Base-by-base conservation (phyloP, 2,888 invertebrate species). In the Plemyria rubiginata region DNA sequence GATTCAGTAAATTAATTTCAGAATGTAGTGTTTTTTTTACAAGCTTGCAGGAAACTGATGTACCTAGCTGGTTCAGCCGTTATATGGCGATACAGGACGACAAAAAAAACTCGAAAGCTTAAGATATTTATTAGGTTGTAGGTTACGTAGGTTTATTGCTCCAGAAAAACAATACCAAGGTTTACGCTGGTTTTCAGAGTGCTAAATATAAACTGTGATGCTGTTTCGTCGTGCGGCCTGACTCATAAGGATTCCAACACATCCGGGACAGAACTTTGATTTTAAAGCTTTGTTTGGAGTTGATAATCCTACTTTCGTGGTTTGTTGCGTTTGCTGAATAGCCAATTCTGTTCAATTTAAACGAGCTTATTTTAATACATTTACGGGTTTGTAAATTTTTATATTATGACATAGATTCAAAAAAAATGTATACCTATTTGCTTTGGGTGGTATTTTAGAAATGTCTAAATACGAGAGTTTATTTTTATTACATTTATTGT, bases 181-280 rank as follows among this genome's bases (percentile, higher is more conserved):
- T 32, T 6, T 5, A 7, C 32, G 22, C n/a, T 4, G n/a, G 6
- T 12, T 38, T 48, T 36, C 16, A 36, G 9, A 16, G 6, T 45
- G 16, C 13, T 15, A 15, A 8, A 36, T 15, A 16, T 4, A 16
- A 3, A n/a, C 9, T 48, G 12, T 28, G 6, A 48, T 57, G 56
- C 29, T 50, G 53, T 22, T 57, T 62, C 54, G 38, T 6, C 8
- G 54, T 62, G 40, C 57, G 50, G 29, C 28, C 45, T 43, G 28
- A 58, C 43, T 38, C 58, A 38, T 54, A 74, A 78, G 72, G 76
- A 75, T 77, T 80, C 78, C 73, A 75, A 80, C 80, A 81, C 74
- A 75, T 77, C 77, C 78, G 75, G 65, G 66, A 71, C 70, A 71
- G 63, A 76, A 71, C 69, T 73, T 73, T 70, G 68, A 74, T 75